phyloP scores from a whole-genome alignment of 2,797 vertebrate genomes.

The Tinamus major region DNA sequence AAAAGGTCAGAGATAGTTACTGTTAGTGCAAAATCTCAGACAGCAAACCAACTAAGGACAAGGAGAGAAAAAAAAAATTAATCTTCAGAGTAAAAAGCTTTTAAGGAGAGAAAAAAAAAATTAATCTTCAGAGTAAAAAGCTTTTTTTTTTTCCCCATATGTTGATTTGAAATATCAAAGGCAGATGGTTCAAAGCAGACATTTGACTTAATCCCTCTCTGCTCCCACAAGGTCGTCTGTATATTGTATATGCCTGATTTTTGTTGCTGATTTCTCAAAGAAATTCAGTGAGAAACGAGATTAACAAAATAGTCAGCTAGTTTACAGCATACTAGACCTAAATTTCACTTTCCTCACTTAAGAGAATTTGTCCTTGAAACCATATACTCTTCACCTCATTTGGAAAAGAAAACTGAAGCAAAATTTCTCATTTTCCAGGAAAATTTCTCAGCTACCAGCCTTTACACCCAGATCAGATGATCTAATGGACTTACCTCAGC shows the following conservation, averaged over 20 bases:
- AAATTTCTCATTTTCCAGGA: neutral
- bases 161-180: neutral
- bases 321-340: neutral
- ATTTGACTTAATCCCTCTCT: neutral
- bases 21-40: neutral
- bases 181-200: neutral
- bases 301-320: neutral
- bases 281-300: neutral
- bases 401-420: neutral
- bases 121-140: accelerated
- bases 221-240: neutral
- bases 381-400: neutral
- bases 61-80: neutral
- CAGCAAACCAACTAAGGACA: neutral
- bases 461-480: neutral
- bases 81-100: neutral
- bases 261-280: neutral
- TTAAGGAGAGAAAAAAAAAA: neutral
- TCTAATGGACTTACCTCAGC: neutral
- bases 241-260: neutral
- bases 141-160: neutral
- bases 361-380: neutral
- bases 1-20: neutral
- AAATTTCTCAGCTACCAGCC: neutral
- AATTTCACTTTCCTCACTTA: neutral